These are phyloP conservation scores for Mesochorus sp. DNA, from an alignment of 2,888 invertebrate species.

Conservation along the genomic window DNA sequence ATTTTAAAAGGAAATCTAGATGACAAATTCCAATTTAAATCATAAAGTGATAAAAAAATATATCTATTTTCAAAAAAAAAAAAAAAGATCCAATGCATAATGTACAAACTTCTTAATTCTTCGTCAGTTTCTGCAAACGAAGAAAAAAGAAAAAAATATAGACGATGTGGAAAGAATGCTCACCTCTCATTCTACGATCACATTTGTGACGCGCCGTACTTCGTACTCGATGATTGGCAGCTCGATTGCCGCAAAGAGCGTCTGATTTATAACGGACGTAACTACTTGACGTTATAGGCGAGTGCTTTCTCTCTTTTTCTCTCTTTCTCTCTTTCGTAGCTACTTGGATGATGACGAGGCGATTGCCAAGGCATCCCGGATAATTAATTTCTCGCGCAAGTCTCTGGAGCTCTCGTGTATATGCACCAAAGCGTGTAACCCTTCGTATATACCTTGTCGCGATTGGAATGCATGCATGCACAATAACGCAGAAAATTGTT, in stretches of 20 bases:
- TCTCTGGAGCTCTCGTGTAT: conserved; percentile 4
- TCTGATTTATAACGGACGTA: conserved; percentile 54
- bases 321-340: conserved; percentile 16
- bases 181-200: not conserved
- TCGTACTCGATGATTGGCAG: conserved; percentile 43
- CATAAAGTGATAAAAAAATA: too few species aligned
- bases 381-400: conserved; percentile 38
- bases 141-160: not conserved
- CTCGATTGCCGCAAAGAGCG: conserved; percentile 30
- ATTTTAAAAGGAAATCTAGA: too few species aligned
- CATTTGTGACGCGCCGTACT: not conserved
- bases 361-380: conserved; percentile 21
- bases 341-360: conserved; percentile 13
- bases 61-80: too few species aligned
- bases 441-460: not conserved
- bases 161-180: not conserved
- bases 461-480: not conserved
- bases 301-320: too few species aligned
- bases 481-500: not conserved
- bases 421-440: conserved; percentile 8
- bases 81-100: too few species aligned
- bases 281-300: conserved; percentile 31
- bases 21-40: too few species aligned
- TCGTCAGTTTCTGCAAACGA: too few species aligned
- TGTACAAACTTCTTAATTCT: too few species aligned